Base-by-base conservation (phyloP, 2,113 vertebrate species). In the Numenius arquata region DNA sequence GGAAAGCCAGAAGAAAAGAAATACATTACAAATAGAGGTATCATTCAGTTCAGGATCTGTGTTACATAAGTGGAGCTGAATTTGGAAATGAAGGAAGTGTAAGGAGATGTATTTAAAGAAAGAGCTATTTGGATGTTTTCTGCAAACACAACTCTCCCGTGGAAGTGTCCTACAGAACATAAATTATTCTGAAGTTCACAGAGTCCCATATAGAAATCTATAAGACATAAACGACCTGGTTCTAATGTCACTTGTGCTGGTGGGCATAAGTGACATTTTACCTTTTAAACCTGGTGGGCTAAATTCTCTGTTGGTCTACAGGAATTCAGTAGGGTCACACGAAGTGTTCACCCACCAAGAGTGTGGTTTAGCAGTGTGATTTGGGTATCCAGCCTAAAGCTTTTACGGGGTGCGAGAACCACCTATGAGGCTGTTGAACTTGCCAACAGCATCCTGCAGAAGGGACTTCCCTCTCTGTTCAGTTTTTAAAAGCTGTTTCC, bases 1-100 rank as follows among this genome's bases (percentile, higher is more conserved):
- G 53, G 41, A 93, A 92, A 96, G 20, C 21, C 58, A 66, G 70
- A 92, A 68, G 65, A 87, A 38, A 96, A 81, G 43, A 96, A 90
- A 81, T 82, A 45, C 25, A 15, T 84, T 85, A 63, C 40, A 94
- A 94, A 85, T 66, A 87, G 67, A 59, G 25, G 34, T 89, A 96
- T 66, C 68, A 45, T 93, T 78, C 77, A 56, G 16, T 65, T 61
- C 72, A 79, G 58, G n/a, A 58, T 70, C 18, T 73, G 61, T 3
- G 11, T 96, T 70, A 58, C 47, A 15, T 89, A 67, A 93, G 43
- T 53, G 23, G 67, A 86, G 55, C 48, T 52, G 52, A 87, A 74
- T 83, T 79, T 93, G 91, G 67, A 65, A 86, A 79, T 70, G 32
- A 82, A 88, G 34, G 59, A 82, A 29, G 9, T 55, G 17, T 84